Evolutionary conservation across 2,797 vertebrate genomes (phyloP), one percentile per base, ranked within the genome.

Genomic region (Gallinago solitaria): DNA sequence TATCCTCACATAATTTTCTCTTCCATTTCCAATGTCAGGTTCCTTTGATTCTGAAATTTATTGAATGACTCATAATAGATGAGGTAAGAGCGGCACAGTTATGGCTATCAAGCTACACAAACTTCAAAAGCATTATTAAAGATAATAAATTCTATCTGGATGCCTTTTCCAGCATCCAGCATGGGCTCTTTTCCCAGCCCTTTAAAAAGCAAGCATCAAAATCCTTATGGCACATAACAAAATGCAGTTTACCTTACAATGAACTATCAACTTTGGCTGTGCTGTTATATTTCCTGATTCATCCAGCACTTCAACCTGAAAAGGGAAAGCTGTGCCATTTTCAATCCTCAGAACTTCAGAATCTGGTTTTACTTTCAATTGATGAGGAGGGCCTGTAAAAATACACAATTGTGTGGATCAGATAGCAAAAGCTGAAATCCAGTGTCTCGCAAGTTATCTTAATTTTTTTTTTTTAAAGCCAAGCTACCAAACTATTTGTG

Each of bases 301-400:
- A 89, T 99, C 99, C 7, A 98, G 97, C 91, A 99, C 97, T 95
- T 99, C 98, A 59, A 99, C 97, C 68, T 97, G 95, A 95, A 99
- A 99, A 19, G 74, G 95, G 59, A 98, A 97, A 48, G 98, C 56
- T 89, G 98, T 98, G 87, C 99, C 98, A 80, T 99, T 99, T 96
- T 99, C 98, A 54, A 99, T 97, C 74, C 96, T 92, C 21, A 99
- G 91, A 48, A 97, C 91, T 51, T 98, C 94, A 33, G 97, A 97
- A 82, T 98, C 97, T 33, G 98, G 98, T 54, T 95, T 98, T 65
- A 99, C 98, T 74, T 97, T 98, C 83, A 99, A 54, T 7, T 87
- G 97, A 95, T 41, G 91, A 75, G 99, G 98, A 23, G 95, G 96
- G 25, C 99, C 99, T 99, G 96, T 47, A 92, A 95, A 87, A 81